phyloP scores from a whole-genome alignment of 2,113 vertebrate species.

The Hippocampus mohnikei region DNA sequence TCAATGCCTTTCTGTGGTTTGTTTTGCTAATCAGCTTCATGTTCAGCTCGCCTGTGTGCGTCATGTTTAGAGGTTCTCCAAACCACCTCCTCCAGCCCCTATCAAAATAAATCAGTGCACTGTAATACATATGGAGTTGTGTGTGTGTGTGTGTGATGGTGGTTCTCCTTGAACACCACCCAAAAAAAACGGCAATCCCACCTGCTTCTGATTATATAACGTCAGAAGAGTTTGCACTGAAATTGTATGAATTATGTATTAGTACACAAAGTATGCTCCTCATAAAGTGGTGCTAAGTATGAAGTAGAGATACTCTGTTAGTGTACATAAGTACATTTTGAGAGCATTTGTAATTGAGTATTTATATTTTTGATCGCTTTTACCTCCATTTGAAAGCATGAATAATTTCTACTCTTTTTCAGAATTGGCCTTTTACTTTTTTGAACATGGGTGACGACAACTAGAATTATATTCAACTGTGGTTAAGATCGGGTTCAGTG shows the following conservation, averaged over 20 bases:
- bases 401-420: too few species aligned
- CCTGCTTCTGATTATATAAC: constrained; percentile 28
- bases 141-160: not conserved
- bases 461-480: too few species aligned
- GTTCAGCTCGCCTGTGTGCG: constrained; percentile 1
- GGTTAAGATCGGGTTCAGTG: too few species aligned
- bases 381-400: too few species aligned
- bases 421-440: too few species aligned
- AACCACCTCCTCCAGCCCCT: constrained; percentile 18
- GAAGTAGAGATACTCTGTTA: not conserved
- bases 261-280: not conserved
- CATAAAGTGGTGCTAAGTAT: not conserved
- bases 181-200: constrained; percentile 13
- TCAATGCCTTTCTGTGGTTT: constrained; percentile 10
- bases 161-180: constrained; percentile 6
- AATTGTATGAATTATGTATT: constrained; percentile 12
- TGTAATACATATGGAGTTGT: not conserved
- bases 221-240: constrained; percentile 18
- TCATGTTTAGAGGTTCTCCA: constrained; percentile 26
- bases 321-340: too few species aligned
- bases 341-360: too few species aligned
- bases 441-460: too few species aligned
- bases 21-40: constrained; percentile 22
- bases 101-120: constrained; percentile 30
- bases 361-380: too few species aligned